Evolutionary conservation across 2,113 vertebrate species (phyloP).

Genomic region (Gnathonemus longibarbis): DNA sequence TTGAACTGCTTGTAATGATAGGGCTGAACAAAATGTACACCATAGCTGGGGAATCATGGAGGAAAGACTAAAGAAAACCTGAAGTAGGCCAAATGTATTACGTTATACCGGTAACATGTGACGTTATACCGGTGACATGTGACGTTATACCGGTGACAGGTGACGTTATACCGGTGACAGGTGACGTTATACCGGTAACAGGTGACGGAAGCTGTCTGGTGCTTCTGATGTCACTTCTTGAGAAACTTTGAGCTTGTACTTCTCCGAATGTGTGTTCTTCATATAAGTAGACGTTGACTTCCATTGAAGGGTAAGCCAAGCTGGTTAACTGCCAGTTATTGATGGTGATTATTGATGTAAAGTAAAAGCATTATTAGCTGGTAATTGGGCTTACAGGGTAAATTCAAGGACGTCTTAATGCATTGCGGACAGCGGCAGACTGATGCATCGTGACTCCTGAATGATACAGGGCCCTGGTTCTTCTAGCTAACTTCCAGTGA

Average conservation of each 20-base stretch:
- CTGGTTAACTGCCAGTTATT: background rate
- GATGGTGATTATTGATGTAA: background rate
- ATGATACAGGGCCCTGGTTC: background rate
- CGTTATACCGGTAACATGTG: too few species aligned
- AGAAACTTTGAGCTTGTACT: background rate
- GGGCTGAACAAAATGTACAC: too few species aligned
- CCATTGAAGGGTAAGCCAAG: background rate
- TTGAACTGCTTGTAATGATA: too few species aligned
- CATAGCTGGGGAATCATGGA: too few species aligned
- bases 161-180: too few species aligned
- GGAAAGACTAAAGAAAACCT: too few species aligned
- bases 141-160: too few species aligned
- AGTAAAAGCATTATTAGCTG: background rate
- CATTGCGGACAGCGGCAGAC: background rate
- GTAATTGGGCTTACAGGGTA: background rate
- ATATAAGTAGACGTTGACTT: background rate
- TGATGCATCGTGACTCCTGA: background rate
- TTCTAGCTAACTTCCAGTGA: background rate
- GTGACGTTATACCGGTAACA: background rate
- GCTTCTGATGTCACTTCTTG: background rate
- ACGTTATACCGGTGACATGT: background rate
- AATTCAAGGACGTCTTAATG: background rate
- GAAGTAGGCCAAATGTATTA: too few species aligned
- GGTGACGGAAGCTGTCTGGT: background rate
- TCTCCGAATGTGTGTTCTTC: background rate